A percentile compares a stretch with the other conserved stretches of the same genome.
Conservation (phyloP, 2,888 invertebrate genomes). For the Hydroisotoma schaefferi region DNA sequence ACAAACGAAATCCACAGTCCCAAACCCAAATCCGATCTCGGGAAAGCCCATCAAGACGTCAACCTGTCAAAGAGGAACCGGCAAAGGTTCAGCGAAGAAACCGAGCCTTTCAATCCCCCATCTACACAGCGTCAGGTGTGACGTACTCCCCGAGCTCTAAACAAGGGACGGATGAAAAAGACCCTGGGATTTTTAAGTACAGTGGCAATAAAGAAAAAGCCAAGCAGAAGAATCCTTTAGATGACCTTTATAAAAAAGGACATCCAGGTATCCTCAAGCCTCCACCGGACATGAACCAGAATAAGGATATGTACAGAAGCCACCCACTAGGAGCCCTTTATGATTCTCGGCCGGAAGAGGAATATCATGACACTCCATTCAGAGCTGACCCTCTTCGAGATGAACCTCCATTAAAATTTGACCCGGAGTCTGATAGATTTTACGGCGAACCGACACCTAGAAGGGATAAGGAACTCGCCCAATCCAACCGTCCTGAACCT, state of each 20-base stretch:
- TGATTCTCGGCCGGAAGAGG: not conserved
- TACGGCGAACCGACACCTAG: constrained; percentile 32
- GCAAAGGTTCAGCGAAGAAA: constrained; percentile 12
- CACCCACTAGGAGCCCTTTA: constrained; percentile 11
- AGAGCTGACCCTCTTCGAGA: constrained; percentile 23
- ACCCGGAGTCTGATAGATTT: constrained; percentile 35
- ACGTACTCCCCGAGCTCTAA: not conserved
- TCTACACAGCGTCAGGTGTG: constrained; percentile 14
- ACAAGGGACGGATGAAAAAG: constrained; percentile 10
- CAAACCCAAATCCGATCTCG: not conserved
- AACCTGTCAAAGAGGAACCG: not conserved
- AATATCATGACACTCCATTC: constrained; percentile 17
- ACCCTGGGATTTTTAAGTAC: constrained; percentile 9
- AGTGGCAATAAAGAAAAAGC: not conserved
- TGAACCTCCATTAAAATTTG: constrained; percentile 33
- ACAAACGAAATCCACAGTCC: not conserved
- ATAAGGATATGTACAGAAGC: not conserved
- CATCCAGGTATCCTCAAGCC: constrained; percentile 34
- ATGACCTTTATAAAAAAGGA: constrained; percentile 24
- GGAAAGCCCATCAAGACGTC: not conserved
- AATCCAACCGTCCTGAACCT: constrained; percentile 19
- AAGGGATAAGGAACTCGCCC: constrained; percentile 17
- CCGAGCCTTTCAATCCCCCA: constrained; percentile 2
- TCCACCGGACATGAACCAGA: constrained; percentile 7
- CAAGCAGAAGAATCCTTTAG: constrained; percentile 4